phyloP scores from a whole-genome alignment of 2,113 vertebrate genomes.

The Phaethornis superciliosus region DNA sequence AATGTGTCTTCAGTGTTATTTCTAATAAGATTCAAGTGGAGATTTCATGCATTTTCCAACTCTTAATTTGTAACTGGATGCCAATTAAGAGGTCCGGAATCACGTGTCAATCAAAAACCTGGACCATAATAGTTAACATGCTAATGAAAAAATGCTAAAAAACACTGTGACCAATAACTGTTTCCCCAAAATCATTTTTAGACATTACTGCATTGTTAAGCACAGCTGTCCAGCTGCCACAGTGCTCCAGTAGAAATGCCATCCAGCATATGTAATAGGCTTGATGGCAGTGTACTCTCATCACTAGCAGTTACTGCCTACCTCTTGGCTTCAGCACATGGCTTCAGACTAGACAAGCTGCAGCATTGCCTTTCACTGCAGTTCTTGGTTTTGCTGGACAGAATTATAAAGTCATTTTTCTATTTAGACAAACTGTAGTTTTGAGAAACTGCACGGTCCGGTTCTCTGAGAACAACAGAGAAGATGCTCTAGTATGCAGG shows the following conservation, averaged over 20 bases:
- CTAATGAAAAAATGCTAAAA: background rate
- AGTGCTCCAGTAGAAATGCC: background rate
- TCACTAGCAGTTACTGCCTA: background rate
- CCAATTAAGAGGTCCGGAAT: background rate
- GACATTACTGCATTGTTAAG: background rate
- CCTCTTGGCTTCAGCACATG: background rate
- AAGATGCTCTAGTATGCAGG: too few species aligned
- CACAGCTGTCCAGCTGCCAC: background rate
- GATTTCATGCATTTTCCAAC: background rate
- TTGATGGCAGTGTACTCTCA: background rate
- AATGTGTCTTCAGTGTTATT: background rate
- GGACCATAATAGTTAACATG: fast-evolving
- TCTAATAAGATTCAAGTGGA: background rate
- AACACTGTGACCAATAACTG: background rate
- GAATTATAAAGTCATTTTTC: too few species aligned
- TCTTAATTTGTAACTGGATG: background rate
- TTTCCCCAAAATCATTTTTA: background rate
- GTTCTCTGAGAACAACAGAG: too few species aligned
- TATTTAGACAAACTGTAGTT: too few species aligned
- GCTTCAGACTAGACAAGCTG: background rate
- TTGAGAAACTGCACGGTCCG: too few species aligned
- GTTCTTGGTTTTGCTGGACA: background rate
- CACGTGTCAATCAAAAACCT: background rate
- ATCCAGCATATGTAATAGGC: background rate
- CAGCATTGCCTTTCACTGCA: background rate